These are phyloP conservation scores for Grammomys surdaster DNA, from an alignment of 2,113 vertebrate genomes.

Conservation along the genomic window DNA sequence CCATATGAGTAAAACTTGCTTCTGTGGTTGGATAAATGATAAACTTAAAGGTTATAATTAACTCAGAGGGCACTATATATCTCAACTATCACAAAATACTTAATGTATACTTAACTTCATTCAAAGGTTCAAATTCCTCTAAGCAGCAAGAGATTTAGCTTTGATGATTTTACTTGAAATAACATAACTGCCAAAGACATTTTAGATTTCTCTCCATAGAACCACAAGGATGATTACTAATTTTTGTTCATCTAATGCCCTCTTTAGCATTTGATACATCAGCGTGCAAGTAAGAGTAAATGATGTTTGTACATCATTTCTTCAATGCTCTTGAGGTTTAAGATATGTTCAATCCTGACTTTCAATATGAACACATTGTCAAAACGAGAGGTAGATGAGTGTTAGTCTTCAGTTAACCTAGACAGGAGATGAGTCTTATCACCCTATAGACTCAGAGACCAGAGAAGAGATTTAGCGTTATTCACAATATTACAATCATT, in stretches of 20 bases:
- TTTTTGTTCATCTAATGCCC: conserved; percentile 1
- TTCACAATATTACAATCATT: background rate
- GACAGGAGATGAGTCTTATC: background rate
- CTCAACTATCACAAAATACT: conserved; percentile 55
- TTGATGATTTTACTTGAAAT: conserved; percentile 72
- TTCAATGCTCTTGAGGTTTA: conserved; percentile 39
- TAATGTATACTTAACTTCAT: conserved; percentile 56
- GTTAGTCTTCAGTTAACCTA: background rate
- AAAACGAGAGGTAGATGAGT: background rate
- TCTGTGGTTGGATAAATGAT: conserved; percentile 37
- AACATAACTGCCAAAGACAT: conserved; percentile 32
- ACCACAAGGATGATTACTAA: conserved; percentile 57
- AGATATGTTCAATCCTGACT: background rate
- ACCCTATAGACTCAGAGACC: background rate
- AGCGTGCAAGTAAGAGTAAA: conserved; percentile 26
- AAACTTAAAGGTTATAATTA: conserved; percentile 13
- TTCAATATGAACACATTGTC: background rate
- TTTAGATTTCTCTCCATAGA: conserved; percentile 50
- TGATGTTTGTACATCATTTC: conserved; percentile 49
- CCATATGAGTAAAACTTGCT: conserved; percentile 52
- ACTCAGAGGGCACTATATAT: conserved; percentile 22
- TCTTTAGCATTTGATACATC: conserved; percentile 43
- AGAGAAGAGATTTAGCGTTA: background rate
- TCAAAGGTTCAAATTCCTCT: conserved; percentile 54
- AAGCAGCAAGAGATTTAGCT: conserved; percentile 52